Percentiles rank a stretch among this genome's conserved stretches.
Evolutionary conservation across 2,113 vertebrate genomes (phyloP).

Genomic region (Isichthys henryi): DNA sequence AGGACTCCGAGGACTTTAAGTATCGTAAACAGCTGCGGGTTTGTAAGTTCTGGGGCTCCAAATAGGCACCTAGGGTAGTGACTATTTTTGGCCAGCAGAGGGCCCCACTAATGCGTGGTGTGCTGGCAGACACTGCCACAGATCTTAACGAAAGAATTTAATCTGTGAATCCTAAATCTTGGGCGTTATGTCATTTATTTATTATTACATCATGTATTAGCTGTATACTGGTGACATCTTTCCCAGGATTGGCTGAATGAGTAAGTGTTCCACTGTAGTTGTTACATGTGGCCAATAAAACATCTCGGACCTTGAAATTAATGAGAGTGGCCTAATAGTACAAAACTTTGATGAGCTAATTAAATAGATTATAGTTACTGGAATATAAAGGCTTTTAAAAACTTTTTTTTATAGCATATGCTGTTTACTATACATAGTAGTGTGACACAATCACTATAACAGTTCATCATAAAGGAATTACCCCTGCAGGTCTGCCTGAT

Average conservation of each 20-base stretch:
- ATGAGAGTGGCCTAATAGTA: background rate
- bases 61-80: background rate
- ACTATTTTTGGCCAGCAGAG: background rate
- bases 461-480: background rate
- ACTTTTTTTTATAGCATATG: background rate
- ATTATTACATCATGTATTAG: too few relatives aligned
- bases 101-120: background rate
- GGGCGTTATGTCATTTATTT: too few relatives aligned
- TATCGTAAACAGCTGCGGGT: background rate
- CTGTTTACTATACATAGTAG: background rate
- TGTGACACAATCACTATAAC: background rate
- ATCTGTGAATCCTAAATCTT: background rate
- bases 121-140: background rate
- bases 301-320: background rate
- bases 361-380: background rate
- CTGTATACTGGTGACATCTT: background rate
- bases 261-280: background rate
- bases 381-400: background rate
- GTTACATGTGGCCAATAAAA: background rate
- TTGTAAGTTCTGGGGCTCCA: background rate
- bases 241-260: background rate
- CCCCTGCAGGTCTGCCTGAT: background rate
- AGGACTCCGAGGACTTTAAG: background rate
- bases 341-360: background rate
- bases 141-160: background rate